Conservation (phyloP, 2,113 vertebrate species). For the Apodemus speciosus region DNA sequence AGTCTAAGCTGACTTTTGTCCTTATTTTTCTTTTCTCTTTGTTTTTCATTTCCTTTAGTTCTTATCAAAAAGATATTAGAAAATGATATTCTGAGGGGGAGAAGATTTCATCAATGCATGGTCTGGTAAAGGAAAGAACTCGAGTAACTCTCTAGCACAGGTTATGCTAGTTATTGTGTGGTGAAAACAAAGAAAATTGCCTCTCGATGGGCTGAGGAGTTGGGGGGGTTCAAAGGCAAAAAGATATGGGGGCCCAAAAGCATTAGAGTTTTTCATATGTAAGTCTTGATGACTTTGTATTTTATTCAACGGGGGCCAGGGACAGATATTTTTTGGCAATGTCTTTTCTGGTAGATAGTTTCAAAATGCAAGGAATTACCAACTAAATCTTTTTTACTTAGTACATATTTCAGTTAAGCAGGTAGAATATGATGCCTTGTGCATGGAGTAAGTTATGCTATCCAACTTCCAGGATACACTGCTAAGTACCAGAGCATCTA, state of each 20-base stretch:
- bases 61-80: not conserved
- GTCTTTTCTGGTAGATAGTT: not conserved
- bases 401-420: not conserved
- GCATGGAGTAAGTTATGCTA: not conserved
- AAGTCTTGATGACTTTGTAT: constrained; percentile 9
- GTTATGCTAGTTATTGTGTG: not conserved
- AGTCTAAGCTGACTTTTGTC: not conserved
- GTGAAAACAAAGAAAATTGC: not conserved
- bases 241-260: not conserved
- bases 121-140: not conserved
- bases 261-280: constrained; percentile 15
- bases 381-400: not conserved
- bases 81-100: constrained; percentile 5
- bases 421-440: not conserved
- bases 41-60: constrained; percentile 17
- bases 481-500: not conserved
- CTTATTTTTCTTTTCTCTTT: not conserved
- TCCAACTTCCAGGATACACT: not conserved
- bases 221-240: not conserved
- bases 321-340: not conserved
- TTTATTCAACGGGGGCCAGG: not conserved
- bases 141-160: constrained; percentile 8
- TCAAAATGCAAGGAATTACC: not conserved
- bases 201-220: not conserved
- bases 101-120: not conserved